phyloP scores from a whole-genome alignment of 2,797 vertebrate genomes.

The Darevskia nairensis region DNA sequence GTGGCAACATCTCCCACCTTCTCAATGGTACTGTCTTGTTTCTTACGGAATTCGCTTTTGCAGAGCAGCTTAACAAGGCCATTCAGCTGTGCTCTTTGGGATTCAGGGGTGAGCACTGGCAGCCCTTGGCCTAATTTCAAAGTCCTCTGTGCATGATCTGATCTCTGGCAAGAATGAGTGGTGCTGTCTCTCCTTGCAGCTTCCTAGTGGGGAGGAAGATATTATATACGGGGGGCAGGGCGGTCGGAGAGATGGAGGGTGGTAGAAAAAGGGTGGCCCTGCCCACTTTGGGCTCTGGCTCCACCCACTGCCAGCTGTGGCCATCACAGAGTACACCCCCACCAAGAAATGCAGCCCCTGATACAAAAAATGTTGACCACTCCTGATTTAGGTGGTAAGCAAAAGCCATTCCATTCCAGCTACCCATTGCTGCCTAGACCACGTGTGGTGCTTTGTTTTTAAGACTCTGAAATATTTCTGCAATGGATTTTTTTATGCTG shows the following conservation, averaged over 20 bases:
- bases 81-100: background rate
- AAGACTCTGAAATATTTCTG: background rate
- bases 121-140: too few relatives aligned
- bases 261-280: background rate
- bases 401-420: background rate
- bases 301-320: too few relatives aligned
- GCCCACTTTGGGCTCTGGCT: background rate
- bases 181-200: too few relatives aligned
- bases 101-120: background rate
- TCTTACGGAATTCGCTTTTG: background rate
- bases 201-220: too few relatives aligned
- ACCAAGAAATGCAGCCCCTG: background rate
- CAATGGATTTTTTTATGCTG: background rate
- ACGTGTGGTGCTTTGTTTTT: background rate
- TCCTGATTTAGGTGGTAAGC: background rate
- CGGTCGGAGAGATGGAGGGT: too few relatives aligned
- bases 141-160: too few relatives aligned
- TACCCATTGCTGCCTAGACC: background rate
- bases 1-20: background rate
- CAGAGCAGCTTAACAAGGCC: too few relatives aligned
- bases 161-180: too few relatives aligned
- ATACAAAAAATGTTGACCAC: background rate
- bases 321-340: too few relatives aligned
- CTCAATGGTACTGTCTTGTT: background rate
- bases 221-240: too few relatives aligned